These are phyloP conservation scores for Agonum fuliginosum DNA, from an alignment of 2,888 invertebrate species.

Conservation along the genomic window DNA sequence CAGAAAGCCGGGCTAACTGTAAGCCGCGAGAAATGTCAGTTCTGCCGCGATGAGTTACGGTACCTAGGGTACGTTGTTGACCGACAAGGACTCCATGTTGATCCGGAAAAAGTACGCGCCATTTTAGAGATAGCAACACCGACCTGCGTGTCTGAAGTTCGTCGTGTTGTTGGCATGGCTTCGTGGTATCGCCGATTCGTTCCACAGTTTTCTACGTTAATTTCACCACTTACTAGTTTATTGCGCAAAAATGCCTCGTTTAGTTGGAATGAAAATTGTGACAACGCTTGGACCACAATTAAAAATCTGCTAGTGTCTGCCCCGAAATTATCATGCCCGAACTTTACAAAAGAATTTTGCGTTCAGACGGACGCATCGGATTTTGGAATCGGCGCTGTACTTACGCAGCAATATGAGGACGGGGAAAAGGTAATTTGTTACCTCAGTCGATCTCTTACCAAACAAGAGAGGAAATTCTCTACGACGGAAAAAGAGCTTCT, in stretches of 20 bases:
- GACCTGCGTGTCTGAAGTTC: conserved; percentile 25
- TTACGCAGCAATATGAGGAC: conserved; percentile 49
- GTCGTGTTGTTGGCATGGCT: conserved; percentile 14
- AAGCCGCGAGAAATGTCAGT: conserved; percentile 62
- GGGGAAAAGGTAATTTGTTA: conserved; percentile 41
- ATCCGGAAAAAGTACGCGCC: conserved; percentile 42
- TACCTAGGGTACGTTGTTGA: conserved; percentile 60
- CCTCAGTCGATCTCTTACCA: not conserved
- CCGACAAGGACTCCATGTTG: conserved; percentile 26
- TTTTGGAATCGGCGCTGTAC: conserved; percentile 54
- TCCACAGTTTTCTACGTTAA: conserved; percentile 32
- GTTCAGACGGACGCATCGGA: conserved; percentile 54
- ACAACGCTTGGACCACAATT: not conserved
- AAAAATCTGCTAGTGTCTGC: not conserved
- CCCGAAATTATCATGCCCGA: not conserved
- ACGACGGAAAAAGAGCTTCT: conserved; percentile 59
- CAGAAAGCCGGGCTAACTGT: conserved; percentile 60
- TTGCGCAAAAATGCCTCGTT: not conserved
- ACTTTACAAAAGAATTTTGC: conserved; percentile 50
- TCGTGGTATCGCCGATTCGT: conserved; percentile 62
- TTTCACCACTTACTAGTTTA: no score
- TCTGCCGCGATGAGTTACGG: conserved; percentile 28
- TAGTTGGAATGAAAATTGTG: not conserved
- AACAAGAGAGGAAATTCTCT: conserved; percentile 51
- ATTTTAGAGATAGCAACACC: conserved; percentile 57